A percentile compares a stretch with the other conserved stretches of the same genome.
phyloP scores from a whole-genome alignment of 2,888 invertebrate species.

The Torymus tubicola region DNA sequence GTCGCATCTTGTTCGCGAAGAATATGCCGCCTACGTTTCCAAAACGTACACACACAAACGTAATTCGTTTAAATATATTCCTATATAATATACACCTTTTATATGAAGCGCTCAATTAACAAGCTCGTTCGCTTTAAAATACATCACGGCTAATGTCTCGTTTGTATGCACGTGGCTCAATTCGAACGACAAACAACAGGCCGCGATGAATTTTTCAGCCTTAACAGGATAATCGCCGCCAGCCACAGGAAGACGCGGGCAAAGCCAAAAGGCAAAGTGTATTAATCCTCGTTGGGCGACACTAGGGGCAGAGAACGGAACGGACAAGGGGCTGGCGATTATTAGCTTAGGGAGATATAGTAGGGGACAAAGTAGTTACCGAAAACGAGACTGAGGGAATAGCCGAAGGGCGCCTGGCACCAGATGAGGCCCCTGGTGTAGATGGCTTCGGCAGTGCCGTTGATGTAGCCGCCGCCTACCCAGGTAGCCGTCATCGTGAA shows the following conservation, averaged over 20 bases:
- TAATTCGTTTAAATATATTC: too few relatives aligned
- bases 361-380: constrained; percentile 79
- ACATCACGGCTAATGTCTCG: too few relatives aligned
- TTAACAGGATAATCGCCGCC: constrained; percentile 25
- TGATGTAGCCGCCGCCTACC: constrained; percentile 99
- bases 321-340: not conserved
- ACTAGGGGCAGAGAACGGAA: not conserved
- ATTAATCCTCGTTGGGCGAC: not conserved
- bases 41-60: too few relatives aligned
- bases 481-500: constrained; percentile 99
- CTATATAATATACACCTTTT: too few relatives aligned
- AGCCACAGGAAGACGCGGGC: not conserved
- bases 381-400: constrained; percentile 95
- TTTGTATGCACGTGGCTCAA: not conserved
- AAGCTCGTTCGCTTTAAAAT: too few relatives aligned
- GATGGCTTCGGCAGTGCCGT: constrained; percentile 98
- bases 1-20: constrained; percentile 98
- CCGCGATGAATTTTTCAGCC: constrained; percentile 14
- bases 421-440: constrained; percentile 95
- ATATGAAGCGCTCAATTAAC: too few relatives aligned
- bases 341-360: not conserved
- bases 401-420: constrained; percentile 99
- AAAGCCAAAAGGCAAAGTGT: constrained; percentile 14
- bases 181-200: not conserved
- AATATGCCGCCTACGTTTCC: constrained; percentile 89